Base-by-base conservation (phyloP, 1,140 invertebrate species). In the Calephelis virginiensis region DNA sequence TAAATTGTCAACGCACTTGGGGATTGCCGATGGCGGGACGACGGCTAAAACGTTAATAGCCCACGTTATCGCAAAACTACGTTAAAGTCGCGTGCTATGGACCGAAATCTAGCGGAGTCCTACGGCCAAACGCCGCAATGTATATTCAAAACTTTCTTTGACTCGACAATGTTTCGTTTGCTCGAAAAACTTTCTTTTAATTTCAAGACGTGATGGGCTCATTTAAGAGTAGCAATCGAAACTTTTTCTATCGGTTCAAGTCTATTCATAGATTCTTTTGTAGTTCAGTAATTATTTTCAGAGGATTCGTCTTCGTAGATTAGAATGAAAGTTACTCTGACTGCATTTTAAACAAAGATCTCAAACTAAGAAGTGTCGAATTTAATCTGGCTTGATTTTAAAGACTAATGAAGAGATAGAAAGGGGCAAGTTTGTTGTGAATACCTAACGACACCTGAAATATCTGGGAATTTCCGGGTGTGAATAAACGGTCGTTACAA, bases 1-100 rank as follows among this genome's bases (percentile, higher is more conserved):
- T 80, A 76, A 76, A 82, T 77, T 77, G 81, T 80, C 76, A 71
- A 67, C 69, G 72, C 79, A 75, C 74, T 77, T 80, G 74, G 76
- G 76, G 74, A 74, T 79, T 75, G 74, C 69, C 68, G 67, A 70
- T 71, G 69, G 74, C 76, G 70, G 66, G 66, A 69, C 67, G 69
- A 66, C 74, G 64, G 68, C 68, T 71, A 70, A 76, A 76, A 76
- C 72, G 62, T 72, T 77, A 75, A 77, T 77, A 70, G 73, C 72
- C 65, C 63, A 50, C 68, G 72, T 71, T 76, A 74, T 78, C 74
- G 67, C 71, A 73, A 74, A 76, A 74, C 70, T 64, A 71, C 69
- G 70, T 71, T 66, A 56, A 56, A 64, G 28, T 50, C 62, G 48
- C 45, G 47, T 64, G 47, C 11, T 56, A 43, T 46, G 12, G 60